Evolutionary conservation across 1,140 invertebrate species (phyloP).

Genomic region (Probaryconus sp.): DNA sequence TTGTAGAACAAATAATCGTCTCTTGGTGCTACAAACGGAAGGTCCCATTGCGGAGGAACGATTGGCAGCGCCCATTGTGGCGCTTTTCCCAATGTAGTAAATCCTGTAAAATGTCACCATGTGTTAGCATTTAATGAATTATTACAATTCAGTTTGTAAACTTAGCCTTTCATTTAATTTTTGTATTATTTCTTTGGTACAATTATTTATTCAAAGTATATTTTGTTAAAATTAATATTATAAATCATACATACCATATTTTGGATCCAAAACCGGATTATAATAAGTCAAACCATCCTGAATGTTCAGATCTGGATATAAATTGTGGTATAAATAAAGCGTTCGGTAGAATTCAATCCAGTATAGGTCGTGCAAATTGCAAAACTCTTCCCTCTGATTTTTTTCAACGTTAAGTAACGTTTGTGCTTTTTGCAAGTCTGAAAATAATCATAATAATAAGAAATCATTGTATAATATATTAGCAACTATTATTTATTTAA

Average conservation of each 20-base stretch:
- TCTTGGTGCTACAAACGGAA: conserved; percentile 67
- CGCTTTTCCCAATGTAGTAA: conserved; percentile 66
- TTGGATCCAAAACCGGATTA: conserved; percentile 56
- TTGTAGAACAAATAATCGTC: conserved; percentile 7
- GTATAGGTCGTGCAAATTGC: not conserved
- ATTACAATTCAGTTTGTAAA: conserved; percentile 11
- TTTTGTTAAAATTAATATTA: not conserved
- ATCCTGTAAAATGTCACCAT: conserved; percentile 71
- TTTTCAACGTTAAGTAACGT: not conserved
- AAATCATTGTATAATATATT: too few relatives aligned
- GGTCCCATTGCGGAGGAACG: conserved; percentile 64
- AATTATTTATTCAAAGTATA: not conserved
- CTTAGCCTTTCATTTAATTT: too few relatives aligned
- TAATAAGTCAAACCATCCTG: conserved; percentile 65
- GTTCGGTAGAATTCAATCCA: conserved; percentile 12
- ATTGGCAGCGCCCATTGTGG: conserved; percentile 72
- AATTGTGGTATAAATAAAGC: conserved; percentile 8
- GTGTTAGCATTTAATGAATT: too few relatives aligned
- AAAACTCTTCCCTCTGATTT: conserved; percentile 1
- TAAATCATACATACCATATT: conserved; percentile 64
- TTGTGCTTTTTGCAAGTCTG: conserved; percentile 26
- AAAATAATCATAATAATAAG: too few relatives aligned
- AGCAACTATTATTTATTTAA: too few relatives aligned
- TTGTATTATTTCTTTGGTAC: conserved; percentile 13
- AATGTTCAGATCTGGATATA: conserved; percentile 34